These are phyloP conservation scores for Xyrichtys novacula DNA, from an alignment of 2,797 vertebrate genomes.

Conservation along the genomic window DNA sequence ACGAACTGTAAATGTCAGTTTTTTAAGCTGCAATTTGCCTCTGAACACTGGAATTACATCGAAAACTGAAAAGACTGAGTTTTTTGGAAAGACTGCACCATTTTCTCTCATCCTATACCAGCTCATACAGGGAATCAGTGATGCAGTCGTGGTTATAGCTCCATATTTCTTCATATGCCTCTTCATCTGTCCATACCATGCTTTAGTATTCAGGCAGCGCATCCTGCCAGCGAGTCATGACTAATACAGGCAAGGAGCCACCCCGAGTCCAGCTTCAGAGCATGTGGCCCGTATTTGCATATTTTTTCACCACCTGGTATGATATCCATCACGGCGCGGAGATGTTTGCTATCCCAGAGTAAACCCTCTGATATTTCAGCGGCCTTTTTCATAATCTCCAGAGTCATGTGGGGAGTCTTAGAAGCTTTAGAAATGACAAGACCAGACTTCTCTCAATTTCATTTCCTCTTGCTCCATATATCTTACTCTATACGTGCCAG, in stretches of 20 bases:
- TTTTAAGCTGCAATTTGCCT: background rate
- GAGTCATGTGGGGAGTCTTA: conserved; percentile 46
- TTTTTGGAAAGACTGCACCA: background rate
- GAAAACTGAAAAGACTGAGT: background rate
- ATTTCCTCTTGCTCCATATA: conserved; percentile 2
- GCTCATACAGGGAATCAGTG: conserved; percentile 9
- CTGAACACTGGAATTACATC: too few species aligned
- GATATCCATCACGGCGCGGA: conserved; percentile 39
- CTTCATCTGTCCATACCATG: conserved; percentile 32
- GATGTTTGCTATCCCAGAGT: conserved; percentile 64
- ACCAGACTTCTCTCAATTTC: conserved; percentile 18
- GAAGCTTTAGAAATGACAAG: conserved; percentile 69
- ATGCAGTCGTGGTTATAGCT: conserved; percentile 27
- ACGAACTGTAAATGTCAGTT: background rate
- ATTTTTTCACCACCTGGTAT: conserved; percentile 55
- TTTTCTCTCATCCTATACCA: conserved; percentile 14
- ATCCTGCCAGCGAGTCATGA: conserved; percentile 41
- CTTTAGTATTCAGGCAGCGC: conserved; percentile 39
- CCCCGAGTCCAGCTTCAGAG: conserved; percentile 44
- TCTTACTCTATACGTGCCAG: background rate
- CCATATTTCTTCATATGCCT: conserved; percentile 24
- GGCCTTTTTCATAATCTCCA: conserved; percentile 74
- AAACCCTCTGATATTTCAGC: conserved; percentile 76
- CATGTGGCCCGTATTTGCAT: conserved; percentile 43
- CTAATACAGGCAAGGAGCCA: conserved; percentile 51